These are phyloP conservation scores for Antheraea assamensis DNA, from an alignment of 2,888 invertebrate species.

Conservation along the genomic window DNA sequence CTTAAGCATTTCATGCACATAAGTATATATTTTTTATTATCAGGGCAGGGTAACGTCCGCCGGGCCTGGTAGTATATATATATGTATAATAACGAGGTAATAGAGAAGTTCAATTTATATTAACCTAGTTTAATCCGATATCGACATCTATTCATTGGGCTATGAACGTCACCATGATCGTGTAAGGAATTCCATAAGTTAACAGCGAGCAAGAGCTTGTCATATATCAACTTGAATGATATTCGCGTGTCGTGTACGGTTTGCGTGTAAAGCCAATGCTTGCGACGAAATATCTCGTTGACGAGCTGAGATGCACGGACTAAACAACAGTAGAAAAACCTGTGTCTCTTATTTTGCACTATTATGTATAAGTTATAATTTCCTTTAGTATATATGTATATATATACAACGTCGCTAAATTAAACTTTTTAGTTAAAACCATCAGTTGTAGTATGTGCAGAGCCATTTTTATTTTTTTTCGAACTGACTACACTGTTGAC, in stretches of 20 bases:
- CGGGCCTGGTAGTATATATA: too few species aligned
- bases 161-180: conserved; percentile 44
- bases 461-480: too few species aligned
- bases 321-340: neutral
- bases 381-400: too few species aligned
- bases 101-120: neutral
- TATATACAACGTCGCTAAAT: neutral
- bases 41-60: too few species aligned
- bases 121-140: neutral
- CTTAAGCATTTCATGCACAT: too few species aligned
- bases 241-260: conserved; percentile 66
- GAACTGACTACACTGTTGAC: too few species aligned
- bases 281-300: neutral
- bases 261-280: conserved; percentile 48
- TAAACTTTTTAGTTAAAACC: neutral
- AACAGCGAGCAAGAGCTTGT: conserved; percentile 70
- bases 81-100: neutral
- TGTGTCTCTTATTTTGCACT: neutral
- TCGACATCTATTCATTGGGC: conserved; percentile 34
- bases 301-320: neutral
- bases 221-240: conserved; percentile 75
- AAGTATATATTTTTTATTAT: too few species aligned
- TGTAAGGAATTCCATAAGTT: conserved; percentile 74
- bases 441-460: too few species aligned
- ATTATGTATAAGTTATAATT: neutral